phyloP scores from a whole-genome alignment of 2,888 invertebrate genomes.

The Macaria liturata region DNA sequence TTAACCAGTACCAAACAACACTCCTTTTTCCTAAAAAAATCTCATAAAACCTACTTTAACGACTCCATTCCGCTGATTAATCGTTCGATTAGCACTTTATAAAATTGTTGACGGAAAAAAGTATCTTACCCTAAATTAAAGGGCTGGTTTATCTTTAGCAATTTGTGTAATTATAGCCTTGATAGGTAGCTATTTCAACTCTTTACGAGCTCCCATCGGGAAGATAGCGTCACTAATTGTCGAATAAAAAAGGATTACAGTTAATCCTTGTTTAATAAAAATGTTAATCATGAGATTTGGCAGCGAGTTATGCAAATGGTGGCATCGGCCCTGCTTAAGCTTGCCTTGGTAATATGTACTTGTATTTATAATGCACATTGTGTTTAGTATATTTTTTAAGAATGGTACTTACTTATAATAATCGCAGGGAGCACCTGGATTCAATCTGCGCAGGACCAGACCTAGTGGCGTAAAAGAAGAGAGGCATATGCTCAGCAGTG shows the following conservation, averaged over 20 bases:
- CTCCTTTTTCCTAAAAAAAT: no score
- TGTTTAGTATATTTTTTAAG: background rate
- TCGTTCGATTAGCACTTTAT: slow-evolving; percentile 53
- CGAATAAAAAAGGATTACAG: slow-evolving; percentile 81
- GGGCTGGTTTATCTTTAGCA: slow-evolving; percentile 61
- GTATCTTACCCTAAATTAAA: slow-evolving; percentile 57
- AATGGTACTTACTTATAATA: no score
- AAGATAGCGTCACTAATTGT: slow-evolving; percentile 81
- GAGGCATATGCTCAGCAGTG: no score
- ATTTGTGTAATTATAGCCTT: slow-evolving; percentile 73
- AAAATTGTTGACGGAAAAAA: slow-evolving; percentile 48
- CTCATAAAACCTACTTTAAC: slow-evolving; percentile 20
- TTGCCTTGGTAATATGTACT: slow-evolving; percentile 32
- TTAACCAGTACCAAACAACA: no score
- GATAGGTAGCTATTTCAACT: slow-evolving; percentile 76
- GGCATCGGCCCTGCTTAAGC: slow-evolving; percentile 36
- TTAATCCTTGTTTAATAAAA: slow-evolving; percentile 82
- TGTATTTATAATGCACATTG: background rate
- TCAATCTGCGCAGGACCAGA: no score
- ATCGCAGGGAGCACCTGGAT: no score
- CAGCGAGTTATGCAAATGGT: slow-evolving; percentile 76
- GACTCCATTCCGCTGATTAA: slow-evolving; percentile 38
- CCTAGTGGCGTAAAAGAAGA: no score
- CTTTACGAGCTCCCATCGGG: slow-evolving; percentile 72
- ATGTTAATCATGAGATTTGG: slow-evolving; percentile 80